These are phyloP conservation scores for Dasysyrphus tricinctus DNA, from an alignment of 2,888 invertebrate species.

Conservation along the genomic window DNA sequence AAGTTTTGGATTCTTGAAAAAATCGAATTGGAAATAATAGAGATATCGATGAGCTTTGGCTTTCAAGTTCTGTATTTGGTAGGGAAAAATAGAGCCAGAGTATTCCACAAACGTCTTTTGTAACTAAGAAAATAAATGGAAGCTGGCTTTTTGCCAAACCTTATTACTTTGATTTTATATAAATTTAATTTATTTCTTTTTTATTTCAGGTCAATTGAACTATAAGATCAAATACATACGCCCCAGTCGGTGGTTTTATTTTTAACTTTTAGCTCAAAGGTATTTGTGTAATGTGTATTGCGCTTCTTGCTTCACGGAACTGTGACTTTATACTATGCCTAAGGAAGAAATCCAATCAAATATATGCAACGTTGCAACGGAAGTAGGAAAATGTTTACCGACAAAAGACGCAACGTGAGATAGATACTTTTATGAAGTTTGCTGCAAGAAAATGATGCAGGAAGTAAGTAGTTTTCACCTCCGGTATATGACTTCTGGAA, in stretches of 20 bases:
- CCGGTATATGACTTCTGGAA: not conserved
- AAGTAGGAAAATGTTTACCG: not conserved
- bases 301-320: slow-evolving; percentile 8
- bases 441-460: slow-evolving; percentile 11
- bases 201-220: not conserved
- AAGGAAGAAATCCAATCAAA: slow-evolving; percentile 25
- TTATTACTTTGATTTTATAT: too few species aligned
- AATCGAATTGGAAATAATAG: not conserved
- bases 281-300: not conserved
- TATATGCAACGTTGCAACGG: slow-evolving; percentile 27
- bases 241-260: not conserved
- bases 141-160: too few species aligned
- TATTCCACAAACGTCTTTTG: too few species aligned
- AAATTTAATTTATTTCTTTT: too few species aligned
- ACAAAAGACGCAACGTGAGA: not conserved
- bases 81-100: too few species aligned
- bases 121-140: too few species aligned
- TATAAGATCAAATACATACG: not conserved
- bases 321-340: slow-evolving; percentile 1
- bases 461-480: slow-evolving; percentile 20
- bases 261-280: not conserved
- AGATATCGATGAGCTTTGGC: too few species aligned
- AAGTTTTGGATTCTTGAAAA: not conserved
- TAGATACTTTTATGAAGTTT: slow-evolving; percentile 26
- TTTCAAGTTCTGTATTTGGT: too few species aligned